A percentile compares a stretch with the other conserved stretches of the same genome.
Evolutionary conservation across 2,888 invertebrate genomes (phyloP).

Genomic region (Tenthredo mesomela): DNA sequence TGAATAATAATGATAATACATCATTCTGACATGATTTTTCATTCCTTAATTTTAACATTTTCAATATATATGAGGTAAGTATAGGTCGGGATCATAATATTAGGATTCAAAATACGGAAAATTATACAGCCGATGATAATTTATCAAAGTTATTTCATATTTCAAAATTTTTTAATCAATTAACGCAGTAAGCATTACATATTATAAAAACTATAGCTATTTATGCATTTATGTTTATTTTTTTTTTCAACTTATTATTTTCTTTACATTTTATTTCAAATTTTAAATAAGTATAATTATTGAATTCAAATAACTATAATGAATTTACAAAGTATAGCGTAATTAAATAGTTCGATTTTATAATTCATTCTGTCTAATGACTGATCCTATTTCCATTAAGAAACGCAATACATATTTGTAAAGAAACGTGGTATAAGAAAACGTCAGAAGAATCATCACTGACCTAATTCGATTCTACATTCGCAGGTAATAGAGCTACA

Average conservation of each 20-base stretch:
- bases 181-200: too few relatives aligned
- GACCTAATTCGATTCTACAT: constrained; percentile 11
- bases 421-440: not conserved
- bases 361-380: not conserved
- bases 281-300: not conserved
- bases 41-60: not conserved
- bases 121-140: too few relatives aligned
- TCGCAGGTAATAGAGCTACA: not conserved
- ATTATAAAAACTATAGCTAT: too few relatives aligned
- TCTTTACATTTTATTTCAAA: not conserved
- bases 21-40: not conserved
- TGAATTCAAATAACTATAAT: not conserved
- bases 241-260: too few relatives aligned
- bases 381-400: too few relatives aligned
- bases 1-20: constrained; percentile 8
- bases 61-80: not conserved
- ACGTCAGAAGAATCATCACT: not conserved
- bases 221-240: too few relatives aligned
- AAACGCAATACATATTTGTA: not conserved
- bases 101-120: not conserved
- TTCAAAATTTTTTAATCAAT: too few relatives aligned
- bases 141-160: too few relatives aligned
- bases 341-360: not conserved
- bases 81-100: not conserved
- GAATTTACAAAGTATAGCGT: not conserved